Evolutionary conservation across 2,113 vertebrate species (phyloP), one percentile per base, ranked within the genome.

Genomic region (Percina caprodes): DNA sequence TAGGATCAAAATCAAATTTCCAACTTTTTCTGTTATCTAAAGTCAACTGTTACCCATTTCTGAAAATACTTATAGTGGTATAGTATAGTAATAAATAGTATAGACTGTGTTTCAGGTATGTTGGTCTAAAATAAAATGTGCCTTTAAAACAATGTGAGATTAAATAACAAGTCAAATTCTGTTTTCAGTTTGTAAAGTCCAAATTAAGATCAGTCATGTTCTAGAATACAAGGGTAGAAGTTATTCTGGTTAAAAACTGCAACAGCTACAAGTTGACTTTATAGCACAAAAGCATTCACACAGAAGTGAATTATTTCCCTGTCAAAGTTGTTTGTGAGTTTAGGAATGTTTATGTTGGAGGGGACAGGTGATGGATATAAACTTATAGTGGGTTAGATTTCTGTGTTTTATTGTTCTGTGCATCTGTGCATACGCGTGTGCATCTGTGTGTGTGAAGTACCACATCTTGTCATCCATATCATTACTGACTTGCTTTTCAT

Each of bases 401-500:
- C 58, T 70, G 74, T 23, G 30, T 19, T 63, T 51, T 19, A 76
- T 61, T 72, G 55, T 62, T 74, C 14, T 15, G 39, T 68, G 54
- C 12, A 8, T 63, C 14, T 8, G 12, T 63, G 46, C 21, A 46
- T 52, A 45, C 3, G 62, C 8, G 5, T 45, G 15, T 24, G 42
- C 8, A 59, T 33, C 26, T 30, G 23, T 61, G 16, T 60, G 60
- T 80, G 76, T 69, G 63, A 72, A 67, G 62, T 45, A 42, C 21
- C 51, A 49, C 66, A 74, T 85, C 77, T 82, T 58, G 66, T 87
- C 74, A 26, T 72, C 61, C 70, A 89, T 71, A 82, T 89, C 80
- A 62, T 75, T 3, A 60, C 79, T 87, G 85, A 73, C 84, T 69
- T 65, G 77, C 56, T 83, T 82, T 81, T 82, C 72, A 89, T 80